These are phyloP conservation scores for Tetheella fluctuosa DNA, from an alignment of 2,888 invertebrate genomes.

Conservation along the genomic window DNA sequence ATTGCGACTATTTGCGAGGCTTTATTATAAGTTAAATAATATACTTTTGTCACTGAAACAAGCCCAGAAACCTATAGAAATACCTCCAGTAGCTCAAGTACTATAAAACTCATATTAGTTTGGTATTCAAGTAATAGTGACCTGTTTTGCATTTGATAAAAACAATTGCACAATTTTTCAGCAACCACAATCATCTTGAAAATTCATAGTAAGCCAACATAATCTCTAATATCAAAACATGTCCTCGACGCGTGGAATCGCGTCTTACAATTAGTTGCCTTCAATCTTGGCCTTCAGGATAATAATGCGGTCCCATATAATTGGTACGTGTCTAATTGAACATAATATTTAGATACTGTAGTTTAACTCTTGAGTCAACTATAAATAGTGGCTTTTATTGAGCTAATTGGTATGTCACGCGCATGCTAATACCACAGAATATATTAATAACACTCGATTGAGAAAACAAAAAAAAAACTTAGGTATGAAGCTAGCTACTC, in stretches of 20 bases:
- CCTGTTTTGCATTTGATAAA: no score
- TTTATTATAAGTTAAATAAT: no score
- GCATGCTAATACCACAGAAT: neutral
- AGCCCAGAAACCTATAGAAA: no score
- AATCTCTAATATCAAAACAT: neutral
- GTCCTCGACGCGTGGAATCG: conserved; percentile 5
- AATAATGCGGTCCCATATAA: conserved; percentile 24
- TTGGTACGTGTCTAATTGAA: conserved; percentile 43
- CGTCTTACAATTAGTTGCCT: conserved; percentile 27
- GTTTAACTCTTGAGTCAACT: conserved; percentile 19
- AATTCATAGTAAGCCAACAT: neutral
- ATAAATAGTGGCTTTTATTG: conserved; percentile 33
- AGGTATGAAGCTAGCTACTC: no score
- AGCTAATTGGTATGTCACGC: conserved; percentile 16
- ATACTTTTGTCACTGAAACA: no score
- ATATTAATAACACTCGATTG: neutral
- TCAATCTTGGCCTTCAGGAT: conserved; percentile 29
- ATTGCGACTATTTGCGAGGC: no score
- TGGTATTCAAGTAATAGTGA: no score
- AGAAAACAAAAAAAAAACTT: neutral
- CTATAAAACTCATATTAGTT: no score
- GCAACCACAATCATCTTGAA: no score
- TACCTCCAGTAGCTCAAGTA: no score
- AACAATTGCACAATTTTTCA: no score
- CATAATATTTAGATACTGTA: conserved; percentile 27